phyloP scores from a whole-genome alignment of 2,888 invertebrate species.

The Megamerina dolium region DNA sequence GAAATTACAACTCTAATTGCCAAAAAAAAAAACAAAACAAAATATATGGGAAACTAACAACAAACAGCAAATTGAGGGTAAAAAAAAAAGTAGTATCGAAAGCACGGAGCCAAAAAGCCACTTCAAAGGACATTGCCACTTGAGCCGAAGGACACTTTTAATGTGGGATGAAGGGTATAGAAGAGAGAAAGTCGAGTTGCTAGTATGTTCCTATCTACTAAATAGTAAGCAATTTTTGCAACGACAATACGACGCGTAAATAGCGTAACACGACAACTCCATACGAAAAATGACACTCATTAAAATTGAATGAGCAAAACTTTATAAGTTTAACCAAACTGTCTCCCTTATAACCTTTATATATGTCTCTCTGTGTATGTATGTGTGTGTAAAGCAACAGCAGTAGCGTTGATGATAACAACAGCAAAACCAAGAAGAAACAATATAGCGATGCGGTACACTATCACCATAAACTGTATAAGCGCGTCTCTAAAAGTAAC shows the following conservation, averaged over 20 bases:
- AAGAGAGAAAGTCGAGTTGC: not conserved
- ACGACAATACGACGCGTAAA: constrained; percentile 1
- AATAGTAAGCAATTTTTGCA: not conserved
- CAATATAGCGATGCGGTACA: not conserved
- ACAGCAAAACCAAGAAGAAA: too few species aligned
- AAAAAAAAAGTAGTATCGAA: too few species aligned
- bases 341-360: too few species aligned
- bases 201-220: constrained; percentile 1
- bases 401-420: too few species aligned
- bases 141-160: not conserved
- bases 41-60: not conserved
- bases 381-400: too few species aligned
- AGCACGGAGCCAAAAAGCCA: not conserved
- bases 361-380: too few species aligned
- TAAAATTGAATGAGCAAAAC: constrained; percentile 15
- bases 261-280: constrained; percentile 4
- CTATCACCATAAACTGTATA: too few species aligned
- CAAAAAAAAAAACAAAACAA: not conserved
- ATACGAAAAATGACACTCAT: constrained; percentile 21
- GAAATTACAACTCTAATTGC: constrained; percentile 9
- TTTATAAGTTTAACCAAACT: constrained; percentile 7
- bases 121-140: constrained; percentile 11
- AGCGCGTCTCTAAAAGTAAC: not conserved
- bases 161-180: too few species aligned
- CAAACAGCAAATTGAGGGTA: not conserved